These are phyloP conservation scores for Osmerus mordax DNA, from an alignment of 2,113 vertebrate genomes.

Conservation along the genomic window DNA sequence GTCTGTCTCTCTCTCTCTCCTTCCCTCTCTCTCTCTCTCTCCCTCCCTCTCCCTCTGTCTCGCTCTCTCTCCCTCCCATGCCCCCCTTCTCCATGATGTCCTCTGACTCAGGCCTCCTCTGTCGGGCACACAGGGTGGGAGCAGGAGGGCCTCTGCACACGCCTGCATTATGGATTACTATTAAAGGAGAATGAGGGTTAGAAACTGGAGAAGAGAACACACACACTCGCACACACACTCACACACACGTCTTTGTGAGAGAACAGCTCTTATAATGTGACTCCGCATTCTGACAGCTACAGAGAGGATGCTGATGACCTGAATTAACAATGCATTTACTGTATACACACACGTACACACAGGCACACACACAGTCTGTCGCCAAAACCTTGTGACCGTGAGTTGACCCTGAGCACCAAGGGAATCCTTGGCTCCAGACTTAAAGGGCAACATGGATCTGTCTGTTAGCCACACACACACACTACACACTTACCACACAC, in stretches of 20 bases:
- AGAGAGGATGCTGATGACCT: neutral
- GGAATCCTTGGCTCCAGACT: constrained; percentile 27
- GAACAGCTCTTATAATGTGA: neutral
- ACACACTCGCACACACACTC: neutral
- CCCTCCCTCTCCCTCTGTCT: neutral
- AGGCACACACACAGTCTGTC: constrained; percentile 4
- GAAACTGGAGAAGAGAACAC: no score
- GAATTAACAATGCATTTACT: neutral
- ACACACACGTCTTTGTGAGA: neutral
- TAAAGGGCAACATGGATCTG: constrained; percentile 37
- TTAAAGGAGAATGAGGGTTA: no score
- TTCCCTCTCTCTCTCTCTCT: neutral
- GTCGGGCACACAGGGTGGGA: neutral
- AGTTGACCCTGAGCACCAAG: constrained; percentile 32
- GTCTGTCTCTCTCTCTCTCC: constrained; percentile 1
- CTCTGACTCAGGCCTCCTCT: neutral
- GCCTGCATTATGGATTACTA: no score
- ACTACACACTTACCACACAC: neutral
- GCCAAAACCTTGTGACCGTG: constrained; percentile 27
- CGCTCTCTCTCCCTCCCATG: neutral
- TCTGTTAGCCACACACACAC: constrained; percentile 8
- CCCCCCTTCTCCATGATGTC: neutral
- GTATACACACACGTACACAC: neutral
- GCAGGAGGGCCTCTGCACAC: no score
- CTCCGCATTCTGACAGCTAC: neutral